These are phyloP conservation scores for Acronicta leporina DNA, from an alignment of 2,888 invertebrate genomes.

Conservation along the genomic window DNA sequence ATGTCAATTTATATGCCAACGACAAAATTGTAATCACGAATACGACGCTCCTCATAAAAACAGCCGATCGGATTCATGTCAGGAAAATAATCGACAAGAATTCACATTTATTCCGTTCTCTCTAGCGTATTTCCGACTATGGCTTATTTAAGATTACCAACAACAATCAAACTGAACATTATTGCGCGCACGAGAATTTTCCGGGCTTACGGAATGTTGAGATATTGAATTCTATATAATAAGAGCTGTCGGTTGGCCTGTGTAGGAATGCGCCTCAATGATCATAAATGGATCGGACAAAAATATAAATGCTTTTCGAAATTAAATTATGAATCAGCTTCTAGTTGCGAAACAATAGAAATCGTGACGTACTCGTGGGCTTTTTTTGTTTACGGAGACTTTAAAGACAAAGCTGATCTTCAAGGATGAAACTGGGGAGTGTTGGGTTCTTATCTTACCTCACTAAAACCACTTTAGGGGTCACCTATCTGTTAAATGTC, in stretches of 20 bases:
- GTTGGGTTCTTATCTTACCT: no score
- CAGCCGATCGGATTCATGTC: constrained; percentile 13
- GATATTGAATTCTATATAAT: constrained; percentile 61
- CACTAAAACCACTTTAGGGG: no score
- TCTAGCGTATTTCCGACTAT: constrained; percentile 38
- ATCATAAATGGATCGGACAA: constrained; percentile 1
- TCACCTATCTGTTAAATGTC: no score
- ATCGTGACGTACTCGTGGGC: no score
- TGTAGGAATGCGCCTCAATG: constrained; percentile 34
- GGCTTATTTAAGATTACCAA: constrained; percentile 59
- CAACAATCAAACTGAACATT: constrained; percentile 57
- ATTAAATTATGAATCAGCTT: no score
- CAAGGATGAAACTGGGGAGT: no score
- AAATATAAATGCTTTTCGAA: constrained; percentile 26
- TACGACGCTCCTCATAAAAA: constrained; percentile 12
- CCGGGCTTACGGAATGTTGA: constrained; percentile 46
- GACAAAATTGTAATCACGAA: constrained; percentile 41
- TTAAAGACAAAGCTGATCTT: no score
- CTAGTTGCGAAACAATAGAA: no score
- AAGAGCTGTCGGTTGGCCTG: constrained; percentile 32
- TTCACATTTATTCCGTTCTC: constrained; percentile 27
- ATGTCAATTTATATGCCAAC: constrained; percentile 45
- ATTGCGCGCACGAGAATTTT: constrained; percentile 56
- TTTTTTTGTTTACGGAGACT: no score
- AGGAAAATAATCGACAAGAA: constrained; percentile 17